Conservation (phyloP, 2,797 vertebrate species). For the Fistularia tabacaria region DNA sequence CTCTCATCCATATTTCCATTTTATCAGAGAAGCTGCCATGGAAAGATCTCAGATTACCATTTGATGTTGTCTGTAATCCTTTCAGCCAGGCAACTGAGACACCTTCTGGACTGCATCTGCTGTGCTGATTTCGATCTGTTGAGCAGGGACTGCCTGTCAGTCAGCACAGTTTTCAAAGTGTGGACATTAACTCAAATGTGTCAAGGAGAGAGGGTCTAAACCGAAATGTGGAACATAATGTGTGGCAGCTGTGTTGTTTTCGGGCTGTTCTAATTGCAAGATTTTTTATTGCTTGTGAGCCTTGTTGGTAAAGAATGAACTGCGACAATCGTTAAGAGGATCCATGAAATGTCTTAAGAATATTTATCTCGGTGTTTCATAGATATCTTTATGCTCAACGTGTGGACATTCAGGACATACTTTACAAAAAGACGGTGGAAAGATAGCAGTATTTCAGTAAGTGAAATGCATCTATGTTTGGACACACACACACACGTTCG, state of each 20-base stretch:
- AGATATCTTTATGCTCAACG: no score
- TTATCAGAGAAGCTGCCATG: slow-evolving; percentile 52
- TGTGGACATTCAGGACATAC: no score
- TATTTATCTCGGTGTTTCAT: no score
- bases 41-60: slow-evolving; percentile 57
- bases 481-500: no score
- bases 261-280: not conserved
- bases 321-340: no score
- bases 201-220: slow-evolving; percentile 36
- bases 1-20: slow-evolving; percentile 48
- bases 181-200: slow-evolving; percentile 19
- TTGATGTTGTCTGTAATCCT: slow-evolving; percentile 56
- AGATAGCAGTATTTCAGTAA: no score
- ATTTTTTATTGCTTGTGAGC: slow-evolving; percentile 4
- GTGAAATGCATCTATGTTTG: no score
- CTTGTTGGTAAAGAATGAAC: slow-evolving; percentile 1
- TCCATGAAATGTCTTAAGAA: no score
- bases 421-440: no score
- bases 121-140: slow-evolving; percentile 55
- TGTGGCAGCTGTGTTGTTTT: slow-evolving; percentile 16
- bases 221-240: slow-evolving; percentile 13
- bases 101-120: slow-evolving; percentile 47
- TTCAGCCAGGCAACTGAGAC: slow-evolving; percentile 49
- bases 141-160: slow-evolving; percentile 42
- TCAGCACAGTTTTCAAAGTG: slow-evolving; percentile 33